Evolutionary conservation across 2,797 vertebrate species (phyloP).

Genomic region (Tauraco hartlaubi): DNA sequence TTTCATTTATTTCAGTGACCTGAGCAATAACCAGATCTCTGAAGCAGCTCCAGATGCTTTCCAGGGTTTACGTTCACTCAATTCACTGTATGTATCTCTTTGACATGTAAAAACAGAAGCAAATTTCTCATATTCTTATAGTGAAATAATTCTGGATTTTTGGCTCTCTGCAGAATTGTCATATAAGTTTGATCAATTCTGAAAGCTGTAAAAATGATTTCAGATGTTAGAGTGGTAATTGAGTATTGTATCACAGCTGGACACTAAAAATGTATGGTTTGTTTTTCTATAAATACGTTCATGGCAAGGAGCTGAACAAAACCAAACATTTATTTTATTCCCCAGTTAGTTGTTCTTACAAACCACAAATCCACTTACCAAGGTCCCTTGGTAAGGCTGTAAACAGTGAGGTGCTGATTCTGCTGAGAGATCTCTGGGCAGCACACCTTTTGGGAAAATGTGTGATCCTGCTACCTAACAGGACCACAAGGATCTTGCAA

Average conservation of each 20-base stretch:
- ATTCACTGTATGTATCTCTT: slow-evolving; percentile 90
- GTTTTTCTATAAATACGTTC: background rate
- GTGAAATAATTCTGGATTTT: background rate
- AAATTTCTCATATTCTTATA: background rate
- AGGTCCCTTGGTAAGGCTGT: background rate
- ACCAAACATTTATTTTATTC: background rate
- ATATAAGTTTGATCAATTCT: background rate
- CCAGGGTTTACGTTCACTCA: slow-evolving; percentile 95
- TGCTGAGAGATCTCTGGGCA: background rate
- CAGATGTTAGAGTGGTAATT: background rate
- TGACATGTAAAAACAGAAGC: background rate
- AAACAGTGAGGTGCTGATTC: background rate
- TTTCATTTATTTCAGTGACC: slow-evolving; percentile 83
- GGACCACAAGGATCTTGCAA: background rate
- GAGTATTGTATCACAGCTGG: background rate
- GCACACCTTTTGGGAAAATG: background rate
- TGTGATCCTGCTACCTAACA: background rate
- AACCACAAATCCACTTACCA: background rate
- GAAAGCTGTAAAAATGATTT: background rate
- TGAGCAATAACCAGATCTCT: slow-evolving; percentile 99
- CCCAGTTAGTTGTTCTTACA: background rate
- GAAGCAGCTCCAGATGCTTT: slow-evolving; percentile 95
- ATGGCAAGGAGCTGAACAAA: background rate
- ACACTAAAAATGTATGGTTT: background rate
- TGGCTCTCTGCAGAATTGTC: background rate